These are phyloP conservation scores for Agonopterix heracliana DNA, from an alignment of 2,888 invertebrate genomes.

Conservation along the genomic window DNA sequence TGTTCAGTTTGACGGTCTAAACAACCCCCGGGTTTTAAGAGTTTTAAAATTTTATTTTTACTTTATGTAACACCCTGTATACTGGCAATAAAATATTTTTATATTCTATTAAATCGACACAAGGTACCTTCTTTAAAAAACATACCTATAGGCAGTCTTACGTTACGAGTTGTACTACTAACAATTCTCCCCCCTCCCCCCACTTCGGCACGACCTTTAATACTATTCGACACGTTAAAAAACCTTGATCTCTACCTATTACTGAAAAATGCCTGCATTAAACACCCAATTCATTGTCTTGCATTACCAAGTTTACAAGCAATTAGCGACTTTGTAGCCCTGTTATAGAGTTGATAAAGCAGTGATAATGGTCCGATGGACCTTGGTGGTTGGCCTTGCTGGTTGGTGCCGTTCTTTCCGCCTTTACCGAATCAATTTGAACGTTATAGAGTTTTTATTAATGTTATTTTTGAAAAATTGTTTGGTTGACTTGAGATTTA, in stretches of 20 bases:
- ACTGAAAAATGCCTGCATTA: slow-evolving; percentile 72
- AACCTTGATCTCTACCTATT: slow-evolving; percentile 71
- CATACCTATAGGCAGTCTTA: no score
- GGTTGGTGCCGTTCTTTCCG: slow-evolving; percentile 73
- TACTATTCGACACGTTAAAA: slow-evolving; percentile 10
- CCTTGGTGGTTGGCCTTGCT: slow-evolving; percentile 70
- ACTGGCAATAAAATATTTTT: no score
- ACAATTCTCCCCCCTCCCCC: neutral
- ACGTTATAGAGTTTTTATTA: slow-evolving; percentile 56
- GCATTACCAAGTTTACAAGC: slow-evolving; percentile 15
- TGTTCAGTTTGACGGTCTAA: no score
- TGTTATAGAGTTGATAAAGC: slow-evolving; percentile 24
- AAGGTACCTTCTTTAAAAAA: no score
- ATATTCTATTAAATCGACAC: no score
- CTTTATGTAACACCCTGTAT: no score
- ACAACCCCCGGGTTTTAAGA: no score
- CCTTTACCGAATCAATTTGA: slow-evolving; percentile 71
- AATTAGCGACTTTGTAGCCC: slow-evolving; percentile 1
- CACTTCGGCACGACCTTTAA: slow-evolving; percentile 7
- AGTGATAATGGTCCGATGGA: slow-evolving; percentile 13
- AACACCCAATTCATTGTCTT: slow-evolving; percentile 66
- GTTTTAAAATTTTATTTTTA: no score
- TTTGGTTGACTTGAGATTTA: neutral
- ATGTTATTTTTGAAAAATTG: slow-evolving; percentile 3
- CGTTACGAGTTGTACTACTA: no score